Conservation (phyloP, 2,888 invertebrate species). For the Rambutsinella grinnellia region DNA sequence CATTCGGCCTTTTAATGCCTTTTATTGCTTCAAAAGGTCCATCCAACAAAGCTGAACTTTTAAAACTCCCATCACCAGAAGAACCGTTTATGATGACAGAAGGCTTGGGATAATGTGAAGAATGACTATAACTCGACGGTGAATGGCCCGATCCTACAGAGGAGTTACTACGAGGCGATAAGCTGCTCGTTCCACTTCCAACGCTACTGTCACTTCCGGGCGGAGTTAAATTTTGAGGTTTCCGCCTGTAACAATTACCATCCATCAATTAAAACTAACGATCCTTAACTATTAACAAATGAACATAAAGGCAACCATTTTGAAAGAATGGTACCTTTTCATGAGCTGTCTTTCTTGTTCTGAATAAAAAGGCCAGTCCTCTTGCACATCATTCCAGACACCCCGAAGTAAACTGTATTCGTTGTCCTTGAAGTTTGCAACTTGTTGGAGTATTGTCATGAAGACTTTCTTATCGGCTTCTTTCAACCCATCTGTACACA, state of each 20-base stretch:
- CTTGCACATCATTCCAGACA: constrained; percentile 93
- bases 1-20: constrained; percentile 70
- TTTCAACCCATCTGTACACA: constrained; percentile 88
- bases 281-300: background rate
- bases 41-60: constrained; percentile 39
- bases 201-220: constrained; percentile 80
- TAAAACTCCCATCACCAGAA: constrained; percentile 44
- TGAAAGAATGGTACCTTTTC: constrained; percentile 79
- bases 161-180: constrained; percentile 81
- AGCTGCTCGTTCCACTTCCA: constrained; percentile 71
- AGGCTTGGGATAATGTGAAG: constrained; percentile 69
- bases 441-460: constrained; percentile 83
- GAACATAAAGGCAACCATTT: background rate
- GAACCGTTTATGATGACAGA: constrained; percentile 48
- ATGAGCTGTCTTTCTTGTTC: constrained; percentile 90
- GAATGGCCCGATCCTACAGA: constrained; percentile 75
- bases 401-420: constrained; percentile 88
- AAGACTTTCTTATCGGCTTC: constrained; percentile 85
- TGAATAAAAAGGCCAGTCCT: constrained; percentile 94
- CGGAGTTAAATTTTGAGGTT: constrained; percentile 91
- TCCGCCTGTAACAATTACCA: constrained; percentile 74
- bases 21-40: constrained; percentile 30
- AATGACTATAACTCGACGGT: constrained; percentile 73
- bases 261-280: background rate
- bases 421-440: constrained; percentile 88